Percentiles rank a stretch among this genome's conserved stretches.
Evolutionary conservation across 2,113 vertebrate genomes (phyloP).

Genomic region (Notiomystis cincta): DNA sequence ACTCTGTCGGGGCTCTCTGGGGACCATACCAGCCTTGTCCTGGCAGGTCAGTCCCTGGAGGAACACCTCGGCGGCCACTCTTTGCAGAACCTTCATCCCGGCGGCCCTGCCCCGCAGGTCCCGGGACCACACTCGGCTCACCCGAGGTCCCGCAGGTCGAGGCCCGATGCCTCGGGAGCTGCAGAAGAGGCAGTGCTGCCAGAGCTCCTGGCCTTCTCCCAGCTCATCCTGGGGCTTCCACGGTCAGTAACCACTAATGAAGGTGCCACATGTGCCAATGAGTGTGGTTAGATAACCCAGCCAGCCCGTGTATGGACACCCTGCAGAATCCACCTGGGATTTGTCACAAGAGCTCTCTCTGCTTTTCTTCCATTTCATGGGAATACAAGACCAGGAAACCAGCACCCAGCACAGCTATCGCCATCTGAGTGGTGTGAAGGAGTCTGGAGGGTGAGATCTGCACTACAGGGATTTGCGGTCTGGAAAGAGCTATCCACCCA

Average conservation of each 20-base stretch:
- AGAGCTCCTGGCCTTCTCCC: neutral
- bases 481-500: neutral
- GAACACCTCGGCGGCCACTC: rapidly evolving
- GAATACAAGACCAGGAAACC: neutral
- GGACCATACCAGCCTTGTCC: neutral
- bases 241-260: neutral
- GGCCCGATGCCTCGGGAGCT: neutral
- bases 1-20: neutral
- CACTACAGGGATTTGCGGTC: neutral
- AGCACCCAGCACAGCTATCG: rapidly evolving
- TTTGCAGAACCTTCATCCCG: neutral
- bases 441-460: rapidly evolving
- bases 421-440: neutral
- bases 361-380: rapidly evolving
- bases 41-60: rapidly evolving
- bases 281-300: neutral
- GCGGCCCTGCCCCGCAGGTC: too few relatives aligned
- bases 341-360: neutral
- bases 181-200: neutral
- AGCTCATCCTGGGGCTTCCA: neutral
- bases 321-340: neutral
- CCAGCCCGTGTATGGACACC: rapidly evolving
- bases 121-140: too few relatives aligned
- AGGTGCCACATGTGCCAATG: neutral
- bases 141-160: rapidly evolving